Conservation (phyloP, 2,797 vertebrate genomes). For the Pelodytes ibericus region DNA sequence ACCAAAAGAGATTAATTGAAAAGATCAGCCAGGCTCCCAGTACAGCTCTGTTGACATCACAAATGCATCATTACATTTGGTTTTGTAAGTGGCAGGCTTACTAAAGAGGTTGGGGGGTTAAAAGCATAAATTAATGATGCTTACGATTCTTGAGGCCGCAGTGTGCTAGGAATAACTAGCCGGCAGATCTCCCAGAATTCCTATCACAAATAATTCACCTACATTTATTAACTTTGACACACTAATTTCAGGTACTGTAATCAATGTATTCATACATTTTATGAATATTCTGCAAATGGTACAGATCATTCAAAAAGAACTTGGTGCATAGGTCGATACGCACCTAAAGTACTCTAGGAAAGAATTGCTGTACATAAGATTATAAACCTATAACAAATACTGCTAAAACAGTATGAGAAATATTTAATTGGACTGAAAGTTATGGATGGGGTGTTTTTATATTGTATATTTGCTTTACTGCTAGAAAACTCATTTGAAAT, state of each 20-base stretch:
- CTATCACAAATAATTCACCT: constrained; percentile 9
- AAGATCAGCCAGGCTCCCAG: constrained; percentile 34
- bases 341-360: too few relatives aligned
- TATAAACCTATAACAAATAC: too few relatives aligned
- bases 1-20: constrained; percentile 54
- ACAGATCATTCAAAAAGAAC: too few relatives aligned
- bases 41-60: constrained; percentile 44
- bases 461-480: not conserved
- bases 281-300: too few relatives aligned
- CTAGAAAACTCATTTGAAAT: constrained; percentile 16
- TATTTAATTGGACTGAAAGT: too few relatives aligned
- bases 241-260: not conserved
- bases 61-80: constrained; percentile 45
- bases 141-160: constrained; percentile 30
- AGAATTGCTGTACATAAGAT: too few relatives aligned
- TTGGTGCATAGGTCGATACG: too few relatives aligned
- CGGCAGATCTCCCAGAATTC: constrained; percentile 2
- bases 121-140: constrained; percentile 50
- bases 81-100: constrained; percentile 47
- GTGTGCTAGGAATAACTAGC: constrained; percentile 15
- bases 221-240: not conserved
- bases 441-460: not conserved
- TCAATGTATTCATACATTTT: too few relatives aligned
- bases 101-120: constrained; percentile 42
- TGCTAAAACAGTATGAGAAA: too few relatives aligned